A percentile compares a stretch with the other conserved stretches of the same genome.
Conservation (phyloP, 2,888 invertebrate species). For the Cancer borealis region DNA sequence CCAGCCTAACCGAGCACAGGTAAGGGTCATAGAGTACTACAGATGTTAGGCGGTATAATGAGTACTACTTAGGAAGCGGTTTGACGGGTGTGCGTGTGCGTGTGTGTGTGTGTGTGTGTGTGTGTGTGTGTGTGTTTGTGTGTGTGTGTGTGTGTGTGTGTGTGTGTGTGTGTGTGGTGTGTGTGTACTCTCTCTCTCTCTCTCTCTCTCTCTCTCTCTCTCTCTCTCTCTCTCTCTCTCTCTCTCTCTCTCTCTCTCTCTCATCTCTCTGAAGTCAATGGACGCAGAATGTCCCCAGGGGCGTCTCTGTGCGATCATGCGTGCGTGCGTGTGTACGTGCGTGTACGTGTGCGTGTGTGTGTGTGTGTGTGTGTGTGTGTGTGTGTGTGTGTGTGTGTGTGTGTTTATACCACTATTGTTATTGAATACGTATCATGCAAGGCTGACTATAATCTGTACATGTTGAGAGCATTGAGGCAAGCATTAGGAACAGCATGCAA, state of each 20-base stretch:
- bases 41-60: too few species aligned
- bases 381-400: neutral
- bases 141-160: too few species aligned
- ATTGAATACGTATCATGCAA: neutral
- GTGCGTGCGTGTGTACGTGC: neutral
- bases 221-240: neutral
- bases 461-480: too few species aligned
- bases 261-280: neutral
- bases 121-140: too few species aligned
- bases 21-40: too few species aligned
- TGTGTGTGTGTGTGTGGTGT: too few species aligned
- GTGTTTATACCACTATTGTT: neutral
- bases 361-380: constrained; percentile 3
- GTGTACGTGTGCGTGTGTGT: constrained; percentile 41
- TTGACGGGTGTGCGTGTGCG: too few species aligned
- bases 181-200: neutral
- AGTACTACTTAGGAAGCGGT: too few species aligned
- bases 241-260: neutral
- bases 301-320: neutral
- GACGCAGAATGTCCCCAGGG: neutral
- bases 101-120: too few species aligned
- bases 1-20: too few species aligned
- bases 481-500: too few species aligned
- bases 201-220: neutral
- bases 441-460: too few species aligned